Conservation (phyloP, 2,113 vertebrate species). For the Phalacrocorax carbo region DNA sequence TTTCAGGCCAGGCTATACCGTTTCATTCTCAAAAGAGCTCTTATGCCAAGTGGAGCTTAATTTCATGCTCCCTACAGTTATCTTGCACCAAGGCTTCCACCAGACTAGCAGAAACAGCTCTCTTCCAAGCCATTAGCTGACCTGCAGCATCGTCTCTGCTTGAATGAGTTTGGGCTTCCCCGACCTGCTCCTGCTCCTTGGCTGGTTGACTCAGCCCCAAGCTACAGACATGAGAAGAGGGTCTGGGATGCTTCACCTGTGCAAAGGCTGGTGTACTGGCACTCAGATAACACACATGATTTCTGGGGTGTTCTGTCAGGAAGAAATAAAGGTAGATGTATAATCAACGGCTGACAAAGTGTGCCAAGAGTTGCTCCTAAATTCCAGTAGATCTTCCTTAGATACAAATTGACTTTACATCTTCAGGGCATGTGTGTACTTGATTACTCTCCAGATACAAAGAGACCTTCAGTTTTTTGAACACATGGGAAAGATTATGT, state of each 20-base stretch:
- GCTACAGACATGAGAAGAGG: rapidly evolving
- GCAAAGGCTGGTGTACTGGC: not conserved
- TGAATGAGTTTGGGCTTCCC: not conserved
- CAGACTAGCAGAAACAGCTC: not conserved
- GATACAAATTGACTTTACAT: not conserved
- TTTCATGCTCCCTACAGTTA: not conserved
- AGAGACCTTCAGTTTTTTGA: slow-evolving; percentile 29
- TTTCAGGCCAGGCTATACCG: not conserved
- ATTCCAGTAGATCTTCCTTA: not conserved
- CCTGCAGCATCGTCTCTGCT: not conserved
- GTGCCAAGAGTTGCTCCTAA: not conserved
- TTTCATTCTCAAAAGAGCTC: not conserved
- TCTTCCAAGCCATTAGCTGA: not conserved
- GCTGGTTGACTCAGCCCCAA: not conserved
- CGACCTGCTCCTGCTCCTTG: not conserved
- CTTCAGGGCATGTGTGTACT: not conserved
- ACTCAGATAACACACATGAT: not conserved
- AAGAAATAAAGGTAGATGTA: not conserved
- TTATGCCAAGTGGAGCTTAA: not conserved
- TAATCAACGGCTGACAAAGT: not conserved
- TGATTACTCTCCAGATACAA: not conserved
- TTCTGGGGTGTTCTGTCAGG: not conserved
- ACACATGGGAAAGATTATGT: slow-evolving; percentile 54
- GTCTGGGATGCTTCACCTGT: not conserved
- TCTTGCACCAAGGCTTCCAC: not conserved